Evolutionary conservation across 2,797 vertebrate genomes (phyloP), one percentile per base, ranked within the genome.

Genomic region (Sebastes matsubarae): DNA sequence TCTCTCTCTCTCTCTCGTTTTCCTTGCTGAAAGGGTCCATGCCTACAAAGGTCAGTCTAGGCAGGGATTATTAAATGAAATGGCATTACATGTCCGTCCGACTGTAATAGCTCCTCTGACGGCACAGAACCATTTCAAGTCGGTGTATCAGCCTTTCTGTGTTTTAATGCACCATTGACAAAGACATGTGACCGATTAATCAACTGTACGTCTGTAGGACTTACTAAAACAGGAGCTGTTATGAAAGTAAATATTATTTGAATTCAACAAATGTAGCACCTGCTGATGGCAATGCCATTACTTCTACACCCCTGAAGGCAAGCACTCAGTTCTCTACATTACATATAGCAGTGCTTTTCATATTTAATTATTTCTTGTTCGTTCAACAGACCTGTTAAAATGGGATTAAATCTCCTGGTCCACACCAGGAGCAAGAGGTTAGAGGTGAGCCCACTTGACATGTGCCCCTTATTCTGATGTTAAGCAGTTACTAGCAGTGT

Each of bases 401-500:
- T 25, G 29, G 63, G 79, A 83, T 75, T 81, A 78, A 57, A 71
- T 78, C 10, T 61, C 25, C 25, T n/a, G 11, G 14, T 66, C 34
- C 29, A 38, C 25, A 69, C 2, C 32, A n/a, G 63, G 29, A 77
- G 9, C 55, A 29, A 69, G 50, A 72, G 68, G 70, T 82, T 42
- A 83, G 34, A 80, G 68, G 52, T 73, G 32, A 73, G 38, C 60
- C 59, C 66, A 57, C 55, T 73, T 46, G 25, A 84, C 77, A 59
- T 55, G 30, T 50, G 38, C 4, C n/a, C 25, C 55, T 67, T 61
- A n/a, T 71, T 55, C 20, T 74, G 55, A 67, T 54, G 54, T 20
- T 46, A n/a, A 76, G 59, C 27, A 22, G 60, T 52, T 65, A 46
- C 24, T 57, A 8, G 34, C 20, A 65, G 60, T n/a, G 66, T 66